Base-by-base conservation (phyloP, 2,888 invertebrate genomes). In the Hirudinaria manillensis region DNA sequence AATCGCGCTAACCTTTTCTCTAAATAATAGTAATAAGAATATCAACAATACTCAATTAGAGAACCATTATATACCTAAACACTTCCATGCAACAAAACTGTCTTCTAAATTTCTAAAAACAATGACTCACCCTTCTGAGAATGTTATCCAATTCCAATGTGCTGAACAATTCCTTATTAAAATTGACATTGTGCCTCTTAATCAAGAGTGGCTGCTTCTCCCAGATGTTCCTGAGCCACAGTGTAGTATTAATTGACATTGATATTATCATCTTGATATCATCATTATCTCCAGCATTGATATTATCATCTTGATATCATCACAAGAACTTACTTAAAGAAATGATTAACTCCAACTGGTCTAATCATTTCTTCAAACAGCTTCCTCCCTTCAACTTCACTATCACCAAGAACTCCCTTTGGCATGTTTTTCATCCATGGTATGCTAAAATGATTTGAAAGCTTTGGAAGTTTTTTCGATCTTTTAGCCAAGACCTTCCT, bases 191-290 rank as follows among this genome's bases (percentile, higher is more conserved):
- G 78, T 84, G 82, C 65, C 87, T 81, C 73, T 84, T 83, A 65
- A 95, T 89, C 76, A 91, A 88, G 34, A 93, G 84, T 0, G 93
- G 91, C 79, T 89, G 89, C 78, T 89, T 90, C 84, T 96, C 94
- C 94, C 94, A 96, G 13, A 74, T 67, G n/a, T 75, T 75, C 32
- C 73, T 75, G 19, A 16, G n/a, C n/a, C 34, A n/a, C 24, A 72
- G 34, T 45, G 53, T 24, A 73, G 19, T 27, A 34, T 27, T 71
- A 29, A 45, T 34, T 27, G 29, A 72, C 27, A 75, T 67, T 36
- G 6, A 29, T 24, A 53, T 51, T 29, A 45, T 55, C 27, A 10
- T 16, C 55, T 36, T 29, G 19, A 19, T 38, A 16, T 19, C 21
- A 36, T 51, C 32, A 4, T 21, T 51, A 21, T 74, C 72, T 45